Evolutionary conservation across 35 echinoderm and acorn worm species (phyloP), one percentile per base, ranked within the genome.

Genomic region (Lytechinus pictus): DNA sequence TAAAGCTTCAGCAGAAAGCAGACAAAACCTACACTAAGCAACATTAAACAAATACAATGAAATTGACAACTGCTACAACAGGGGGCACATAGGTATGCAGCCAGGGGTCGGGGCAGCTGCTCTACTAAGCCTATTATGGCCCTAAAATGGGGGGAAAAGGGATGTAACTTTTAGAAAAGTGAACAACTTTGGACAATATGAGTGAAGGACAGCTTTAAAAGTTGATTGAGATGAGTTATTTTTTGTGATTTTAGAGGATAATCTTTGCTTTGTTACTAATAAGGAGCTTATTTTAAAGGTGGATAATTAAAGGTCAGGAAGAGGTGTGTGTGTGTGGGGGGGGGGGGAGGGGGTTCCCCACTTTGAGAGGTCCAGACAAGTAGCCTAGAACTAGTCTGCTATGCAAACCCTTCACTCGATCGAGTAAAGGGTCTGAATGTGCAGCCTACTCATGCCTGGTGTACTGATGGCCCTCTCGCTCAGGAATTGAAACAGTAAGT

Each of bases 31-130:
- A 16, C 66, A 79, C 4, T 79, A 79, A 7, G 66, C 66, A 79
- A 79, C 66, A 79, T 79, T 79, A 79, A n/a, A 79, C 66, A 79
- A 79, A 79, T 24, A 79, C 66, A 79, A 79, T 79, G 19, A 79
- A 79, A 79, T 79, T 79, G 66, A 79, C 66, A 79, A 79, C 66
- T 79, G 19, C 2, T 24, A 79, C 66, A 79, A 79, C 8, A 79
- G 66, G 4, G 19, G 19, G 3, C n/a, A 79, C n/a, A 24, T 79
- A 24, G 66, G 66, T n/a, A 79, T 79, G 66, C 66, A 79, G 66
- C 66, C 6, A 79, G 66, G 66, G 66, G 21, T 7, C 19, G 21
- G 12, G 19, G 66, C 19, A 79, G 61, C 61, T 79, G 66, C 66
- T 79, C 66, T 79, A 16, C 66, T 24, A 79, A 79, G 66, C 66